Percentiles rank a stretch among this genome's conserved stretches.
phyloP scores from a whole-genome alignment of 2,113 vertebrate genomes.

The Rissa tridactyla region DNA sequence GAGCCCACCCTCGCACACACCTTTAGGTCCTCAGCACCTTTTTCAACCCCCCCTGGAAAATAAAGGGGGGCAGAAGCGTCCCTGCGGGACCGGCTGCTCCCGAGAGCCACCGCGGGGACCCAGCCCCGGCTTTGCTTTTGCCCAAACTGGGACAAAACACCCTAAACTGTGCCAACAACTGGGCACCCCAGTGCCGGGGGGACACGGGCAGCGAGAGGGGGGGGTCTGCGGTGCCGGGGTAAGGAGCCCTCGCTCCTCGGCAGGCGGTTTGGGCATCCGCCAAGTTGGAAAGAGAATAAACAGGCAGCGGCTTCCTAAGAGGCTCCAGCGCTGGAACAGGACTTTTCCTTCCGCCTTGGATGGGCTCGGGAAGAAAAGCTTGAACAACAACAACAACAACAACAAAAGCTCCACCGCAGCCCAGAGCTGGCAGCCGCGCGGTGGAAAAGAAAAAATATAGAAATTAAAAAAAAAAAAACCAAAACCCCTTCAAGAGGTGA shows the following conservation, averaged over 20 bases:
- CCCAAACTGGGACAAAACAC: neutral
- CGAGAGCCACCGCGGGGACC: fast-evolving
- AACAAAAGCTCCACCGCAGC: constrained; percentile 5
- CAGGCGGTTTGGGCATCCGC: neutral
- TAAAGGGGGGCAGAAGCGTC: fast-evolving
- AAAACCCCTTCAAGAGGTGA: neutral
- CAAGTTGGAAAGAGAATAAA: neutral
- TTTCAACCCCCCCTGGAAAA: too few relatives aligned
- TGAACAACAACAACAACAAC: neutral
- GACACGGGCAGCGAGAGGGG: neutral
- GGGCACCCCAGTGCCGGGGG: neutral
- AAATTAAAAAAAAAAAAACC: neutral
- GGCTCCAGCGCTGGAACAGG: neutral
- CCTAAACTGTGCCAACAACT: fast-evolving
- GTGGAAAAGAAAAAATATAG: neutral
- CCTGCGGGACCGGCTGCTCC: fast-evolving
- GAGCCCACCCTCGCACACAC: neutral
- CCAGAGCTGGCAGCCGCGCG: neutral
- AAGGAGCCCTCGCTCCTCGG: fast-evolving
- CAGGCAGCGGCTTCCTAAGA: neutral
- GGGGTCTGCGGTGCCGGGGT: fast-evolving
- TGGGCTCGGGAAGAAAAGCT: neutral
- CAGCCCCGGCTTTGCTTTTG: neutral
- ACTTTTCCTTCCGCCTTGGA: neutral
- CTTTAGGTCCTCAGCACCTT: neutral